These are phyloP conservation scores for Tympanuchus pallidicinctus DNA, from an alignment of 2,113 vertebrate species.

Conservation along the genomic window DNA sequence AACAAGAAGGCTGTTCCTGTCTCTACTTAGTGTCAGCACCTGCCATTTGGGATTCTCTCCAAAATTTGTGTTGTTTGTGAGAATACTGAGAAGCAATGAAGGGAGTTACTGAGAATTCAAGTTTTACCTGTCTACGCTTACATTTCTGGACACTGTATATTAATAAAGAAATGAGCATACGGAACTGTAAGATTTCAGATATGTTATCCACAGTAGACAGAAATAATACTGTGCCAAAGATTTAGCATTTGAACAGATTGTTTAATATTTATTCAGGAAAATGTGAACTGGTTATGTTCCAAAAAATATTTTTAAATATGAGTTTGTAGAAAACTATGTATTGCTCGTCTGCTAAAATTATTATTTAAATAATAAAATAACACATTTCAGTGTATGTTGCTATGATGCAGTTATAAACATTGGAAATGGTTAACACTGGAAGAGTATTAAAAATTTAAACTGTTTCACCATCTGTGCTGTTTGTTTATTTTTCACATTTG, in stretches of 20 bases:
- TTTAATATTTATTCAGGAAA: slow-evolving; percentile 2
- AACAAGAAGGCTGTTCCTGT: slow-evolving; percentile 69
- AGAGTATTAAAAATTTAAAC: slow-evolving; percentile 57
- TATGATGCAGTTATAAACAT: slow-evolving; percentile 36
- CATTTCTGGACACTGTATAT: neutral
- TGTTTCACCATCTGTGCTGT: slow-evolving; percentile 64
- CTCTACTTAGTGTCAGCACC: slow-evolving; percentile 67
- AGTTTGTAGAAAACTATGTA: slow-evolving; percentile 6
- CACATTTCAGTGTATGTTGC: slow-evolving; percentile 15
- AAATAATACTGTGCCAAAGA: slow-evolving; percentile 12
- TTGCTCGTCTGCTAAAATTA: neutral
- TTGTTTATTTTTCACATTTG: slow-evolving; percentile 69
- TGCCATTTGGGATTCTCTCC: slow-evolving; percentile 70
- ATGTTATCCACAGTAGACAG: neutral
- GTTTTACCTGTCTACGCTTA: neutral
- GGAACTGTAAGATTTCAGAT: neutral
- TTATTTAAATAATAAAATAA: neutral
- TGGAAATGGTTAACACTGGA: slow-evolving; percentile 14
- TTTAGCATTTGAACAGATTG: slow-evolving; percentile 18
- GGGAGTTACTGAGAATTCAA: neutral
- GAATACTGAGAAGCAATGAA: slow-evolving; percentile 33
- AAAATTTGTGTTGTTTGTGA: slow-evolving; percentile 50
- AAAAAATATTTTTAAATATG: neutral
- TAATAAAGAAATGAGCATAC: neutral
- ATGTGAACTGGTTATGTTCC: neutral